These are phyloP conservation scores for Chloebia gouldiae DNA, from an alignment of 2,113 vertebrate species.

Conservation along the genomic window DNA sequence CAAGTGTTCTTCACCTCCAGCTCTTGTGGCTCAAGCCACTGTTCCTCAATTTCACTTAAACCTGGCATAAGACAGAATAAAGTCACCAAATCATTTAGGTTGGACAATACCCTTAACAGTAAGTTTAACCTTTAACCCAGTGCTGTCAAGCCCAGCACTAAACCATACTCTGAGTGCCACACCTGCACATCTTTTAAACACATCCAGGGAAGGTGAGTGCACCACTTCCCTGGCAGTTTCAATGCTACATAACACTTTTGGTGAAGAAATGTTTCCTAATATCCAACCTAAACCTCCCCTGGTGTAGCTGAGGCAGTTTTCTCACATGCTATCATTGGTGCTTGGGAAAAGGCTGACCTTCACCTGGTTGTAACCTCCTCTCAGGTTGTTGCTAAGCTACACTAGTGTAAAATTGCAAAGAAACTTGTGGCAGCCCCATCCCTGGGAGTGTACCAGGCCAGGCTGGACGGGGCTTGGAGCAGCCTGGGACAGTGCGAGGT, in stretches of 20 bases:
- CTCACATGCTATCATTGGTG: not conserved
- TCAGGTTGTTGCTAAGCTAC: not conserved
- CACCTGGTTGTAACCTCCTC: not conserved
- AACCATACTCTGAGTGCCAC: not conserved
- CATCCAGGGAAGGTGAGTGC: not conserved
- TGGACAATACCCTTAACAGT: not conserved
- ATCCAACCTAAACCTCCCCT: not conserved
- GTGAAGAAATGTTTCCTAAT: not conserved
- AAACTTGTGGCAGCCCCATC: too few relatives aligned
- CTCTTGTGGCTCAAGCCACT: not conserved
- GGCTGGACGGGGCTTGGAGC: not conserved
- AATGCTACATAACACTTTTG: accelerated
- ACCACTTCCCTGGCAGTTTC: not conserved
- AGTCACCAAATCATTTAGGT: not conserved
- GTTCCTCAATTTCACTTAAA: not conserved
- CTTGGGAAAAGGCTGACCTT: not conserved
- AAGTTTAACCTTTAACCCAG: not conserved
- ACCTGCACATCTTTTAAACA: not conserved
- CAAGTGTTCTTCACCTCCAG: not conserved
- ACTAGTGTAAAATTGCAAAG: not conserved
- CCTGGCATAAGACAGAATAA: not conserved
- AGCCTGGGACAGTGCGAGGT: not conserved
- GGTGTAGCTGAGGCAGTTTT: accelerated
- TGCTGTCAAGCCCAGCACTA: not conserved
- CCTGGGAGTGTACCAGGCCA: not conserved